Conservation (phyloP, 2,113 vertebrate species). For the Leiothrix lutea region DNA sequence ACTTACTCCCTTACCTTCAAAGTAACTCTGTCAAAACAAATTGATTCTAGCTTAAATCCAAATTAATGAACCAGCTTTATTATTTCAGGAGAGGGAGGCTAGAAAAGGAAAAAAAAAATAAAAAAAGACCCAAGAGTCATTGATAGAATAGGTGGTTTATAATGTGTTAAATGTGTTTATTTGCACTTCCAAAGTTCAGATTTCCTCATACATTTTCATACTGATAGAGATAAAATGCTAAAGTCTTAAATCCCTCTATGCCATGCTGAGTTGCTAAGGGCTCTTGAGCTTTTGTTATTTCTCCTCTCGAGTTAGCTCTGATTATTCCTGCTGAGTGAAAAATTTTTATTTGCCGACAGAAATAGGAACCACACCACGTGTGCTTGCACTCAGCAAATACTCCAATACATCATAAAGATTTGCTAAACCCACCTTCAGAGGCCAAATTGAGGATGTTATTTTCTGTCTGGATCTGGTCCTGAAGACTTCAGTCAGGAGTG, state of each 20-base stretch:
- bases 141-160: slow-evolving; percentile 60
- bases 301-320: slow-evolving; percentile 81
- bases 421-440: slow-evolving; percentile 81
- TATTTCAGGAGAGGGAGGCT: background rate
- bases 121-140: background rate
- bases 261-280: slow-evolving; percentile 83
- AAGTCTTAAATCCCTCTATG: slow-evolving; percentile 82
- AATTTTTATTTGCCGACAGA: slow-evolving; percentile 90
- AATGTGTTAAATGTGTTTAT: slow-evolving; percentile 79
- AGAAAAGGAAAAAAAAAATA: background rate
- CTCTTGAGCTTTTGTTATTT: slow-evolving; percentile 85
- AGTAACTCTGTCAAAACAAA: slow-evolving; percentile 7
- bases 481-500: slow-evolving; percentile 82
- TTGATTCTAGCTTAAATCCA: background rate
- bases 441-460: slow-evolving; percentile 91
- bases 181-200: slow-evolving; percentile 78
- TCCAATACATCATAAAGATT: slow-evolving; percentile 86
- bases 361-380: slow-evolving; percentile 79
- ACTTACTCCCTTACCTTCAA: background rate
- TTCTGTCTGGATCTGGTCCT: slow-evolving; percentile 88
- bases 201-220: slow-evolving; percentile 84
- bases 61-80: slow-evolving; percentile 40
- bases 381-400: slow-evolving; percentile 82
- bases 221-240: slow-evolving; percentile 83
- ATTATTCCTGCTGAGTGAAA: slow-evolving; percentile 88